Evolutionary conservation across 2,888 invertebrate species (phyloP), one percentile per base, ranked within the genome.

Genomic region (Lithodes maja): DNA sequence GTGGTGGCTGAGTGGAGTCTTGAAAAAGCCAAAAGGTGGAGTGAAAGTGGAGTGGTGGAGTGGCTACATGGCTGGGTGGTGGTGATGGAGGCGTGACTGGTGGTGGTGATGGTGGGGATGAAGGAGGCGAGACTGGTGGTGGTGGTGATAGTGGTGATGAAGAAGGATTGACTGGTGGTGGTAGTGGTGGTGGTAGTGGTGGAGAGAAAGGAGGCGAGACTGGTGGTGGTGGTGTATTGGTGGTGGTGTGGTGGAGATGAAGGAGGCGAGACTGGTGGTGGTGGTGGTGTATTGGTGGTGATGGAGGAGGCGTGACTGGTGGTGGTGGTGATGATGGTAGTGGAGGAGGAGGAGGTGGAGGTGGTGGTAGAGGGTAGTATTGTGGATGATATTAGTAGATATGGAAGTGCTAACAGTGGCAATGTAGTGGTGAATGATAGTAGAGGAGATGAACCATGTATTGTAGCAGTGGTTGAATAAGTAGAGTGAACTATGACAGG

Each of bases 261-360:
- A 61, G 68, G 15, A 61, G 7, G 68, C 9, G 68, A 61, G 33
- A 61, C 7, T 12, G 68, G 68, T 61, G 61, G 61, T 61, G 15
- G 68, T 12, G 68, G 68, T 12, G 68, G 68, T 7, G 33, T 33
- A 33, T 33, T 33, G 33, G 33, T 33, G 33, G 33, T 33, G 33
- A 33, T 33, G 33, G 33, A 33, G 33, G 33, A 33, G 33, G 33
- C 33, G 33, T 33, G 33, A 61, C 9, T 61, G 15, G 68, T 12
- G 2, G 15, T 12, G 68, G 68, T 12, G 2, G 1, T 9, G 61
- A 12, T 9, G 61, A 1, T 9, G 1, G 71, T 15, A 1, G 71
- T 0, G 15, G 71, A 71, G 71, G 71, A n/a, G 71, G 71, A 15
- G 71, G 71, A 71, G 71, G 71, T n/a, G 71, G 71, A 71, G 71